Evolutionary conservation across 1,140 invertebrate genomes (phyloP).

Genomic region (Drosophila novamexicana): DNA sequence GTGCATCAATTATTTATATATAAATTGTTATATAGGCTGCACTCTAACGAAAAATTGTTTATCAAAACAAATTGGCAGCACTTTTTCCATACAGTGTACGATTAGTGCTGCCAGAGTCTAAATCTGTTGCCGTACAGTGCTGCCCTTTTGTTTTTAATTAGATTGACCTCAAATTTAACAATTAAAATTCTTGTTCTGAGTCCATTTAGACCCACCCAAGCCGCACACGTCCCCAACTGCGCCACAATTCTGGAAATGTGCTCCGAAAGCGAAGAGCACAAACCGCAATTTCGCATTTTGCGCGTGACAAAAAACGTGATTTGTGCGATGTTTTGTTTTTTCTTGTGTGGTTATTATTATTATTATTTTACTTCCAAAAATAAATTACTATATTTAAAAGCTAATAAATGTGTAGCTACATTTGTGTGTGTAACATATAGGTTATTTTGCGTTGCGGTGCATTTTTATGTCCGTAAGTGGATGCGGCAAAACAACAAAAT

Average conservation of each 20-base stretch:
- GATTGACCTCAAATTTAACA: too few species aligned
- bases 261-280: constrained; percentile 20
- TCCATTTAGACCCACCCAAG: too few species aligned
- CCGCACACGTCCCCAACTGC: constrained; percentile 19
- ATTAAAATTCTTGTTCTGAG: too few species aligned
- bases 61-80: too few species aligned
- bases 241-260: constrained; percentile 18
- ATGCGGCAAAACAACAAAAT: constrained; percentile 26
- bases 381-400: constrained; percentile 45
- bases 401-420: constrained; percentile 20
- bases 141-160: too few species aligned
- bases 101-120: too few species aligned
- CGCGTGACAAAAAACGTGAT: constrained; percentile 53
- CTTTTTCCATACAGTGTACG: too few species aligned
- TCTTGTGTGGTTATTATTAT: constrained; percentile 1
- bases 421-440: constrained; percentile 22
- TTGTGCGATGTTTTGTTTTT: constrained; percentile 6
- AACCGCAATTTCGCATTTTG: constrained; percentile 24
- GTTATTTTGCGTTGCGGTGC: constrained; percentile 37
- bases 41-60: too few species aligned
- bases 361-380: constrained; percentile 30
- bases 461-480: constrained; percentile 42
- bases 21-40: too few species aligned
- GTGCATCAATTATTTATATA: too few species aligned
- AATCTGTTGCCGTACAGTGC: too few species aligned